Base-by-base conservation (phyloP, 2,797 vertebrate species). In the Tragelaphus oryx region DNA sequence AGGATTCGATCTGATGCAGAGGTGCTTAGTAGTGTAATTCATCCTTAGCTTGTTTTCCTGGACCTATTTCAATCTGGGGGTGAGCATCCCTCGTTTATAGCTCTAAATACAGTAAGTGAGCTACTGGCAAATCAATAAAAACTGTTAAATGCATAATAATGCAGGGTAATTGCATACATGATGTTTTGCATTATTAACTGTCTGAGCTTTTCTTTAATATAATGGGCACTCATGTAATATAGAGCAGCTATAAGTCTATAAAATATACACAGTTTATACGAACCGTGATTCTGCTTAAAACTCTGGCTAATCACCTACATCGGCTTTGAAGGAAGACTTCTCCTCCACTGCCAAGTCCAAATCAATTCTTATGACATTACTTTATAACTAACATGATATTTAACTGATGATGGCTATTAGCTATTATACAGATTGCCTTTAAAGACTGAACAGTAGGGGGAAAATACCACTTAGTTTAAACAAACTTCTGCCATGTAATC, bases 301-400 rank as follows among this genome's bases (percentile, higher is more conserved):
- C 89, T 97, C 96, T 78, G 96, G 96, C 95, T 98, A 98, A 98
- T 97, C 96, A 97, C 97, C 97, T 96, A 95, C 97, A 96, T 96
- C 30, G 0, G 91, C 91, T 98, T 97, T 97, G 97, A 98, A 98
- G 95, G 93, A 93, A 98, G 93, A 92, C 71, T 82, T 82, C 95
- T 97, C 96, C 93, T 94, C 96, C 97, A 96, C 95, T 98, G 98
- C 98, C 98, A 99, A 98, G 98, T 93, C 95, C 98, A 99, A 99
- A 99, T 99, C 99, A 99, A 99, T 99, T 99, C 99, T 99, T 99
- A 99, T 99, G 98, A 98, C 98, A 99, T 99, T 99, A 99, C 98
- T 98, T 98, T 99, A 99, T 98, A 99, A 99, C 99, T 98, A 99
- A 99, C 98, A 98, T 99, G 99, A 99, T 99, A 99, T 99, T 99